Conservation (phyloP, 2,888 invertebrate genomes). For the Entomobrya multifasciata region DNA sequence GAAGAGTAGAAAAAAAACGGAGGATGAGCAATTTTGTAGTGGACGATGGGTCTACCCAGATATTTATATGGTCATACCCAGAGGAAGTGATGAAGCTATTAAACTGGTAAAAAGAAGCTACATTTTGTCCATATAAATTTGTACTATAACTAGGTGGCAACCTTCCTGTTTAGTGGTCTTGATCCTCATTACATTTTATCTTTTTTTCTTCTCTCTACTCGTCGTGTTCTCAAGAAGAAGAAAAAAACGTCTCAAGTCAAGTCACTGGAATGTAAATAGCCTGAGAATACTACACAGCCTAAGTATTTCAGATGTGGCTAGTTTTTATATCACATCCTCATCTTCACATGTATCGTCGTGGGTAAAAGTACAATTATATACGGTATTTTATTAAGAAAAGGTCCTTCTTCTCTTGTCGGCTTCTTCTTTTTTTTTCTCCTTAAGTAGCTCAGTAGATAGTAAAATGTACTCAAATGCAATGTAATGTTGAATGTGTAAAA, state of each 20-base stretch:
- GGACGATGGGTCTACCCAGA: no score
- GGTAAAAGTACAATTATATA: neutral
- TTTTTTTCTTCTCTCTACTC: constrained; percentile 17
- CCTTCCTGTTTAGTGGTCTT: constrained; percentile 66
- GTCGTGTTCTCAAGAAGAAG: constrained; percentile 40
- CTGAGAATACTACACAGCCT: neutral
- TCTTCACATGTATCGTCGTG: neutral
- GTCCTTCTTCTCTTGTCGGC: neutral
- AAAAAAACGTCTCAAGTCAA: constrained; percentile 59
- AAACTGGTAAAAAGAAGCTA: constrained; percentile 33
- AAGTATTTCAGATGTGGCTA: no score
- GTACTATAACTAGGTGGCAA: constrained; percentile 52
- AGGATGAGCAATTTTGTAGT: no score
- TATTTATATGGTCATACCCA: neutral
- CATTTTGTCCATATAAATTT: constrained; percentile 47
- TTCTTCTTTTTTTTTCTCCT: constrained; percentile 16
- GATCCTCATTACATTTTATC: constrained; percentile 67
- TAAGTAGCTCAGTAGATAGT: constrained; percentile 19
- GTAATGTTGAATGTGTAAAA: neutral
- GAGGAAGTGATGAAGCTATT: constrained; percentile 13
- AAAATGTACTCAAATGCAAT: neutral
- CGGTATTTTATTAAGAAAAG: constrained; percentile 1
- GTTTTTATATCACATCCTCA: constrained; percentile 28
- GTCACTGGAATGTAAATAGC: constrained; percentile 63
- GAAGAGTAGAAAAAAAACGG: constrained; percentile 26